Conservation (phyloP, 1,140 invertebrate species). For the Drosophila ambigua region DNA sequence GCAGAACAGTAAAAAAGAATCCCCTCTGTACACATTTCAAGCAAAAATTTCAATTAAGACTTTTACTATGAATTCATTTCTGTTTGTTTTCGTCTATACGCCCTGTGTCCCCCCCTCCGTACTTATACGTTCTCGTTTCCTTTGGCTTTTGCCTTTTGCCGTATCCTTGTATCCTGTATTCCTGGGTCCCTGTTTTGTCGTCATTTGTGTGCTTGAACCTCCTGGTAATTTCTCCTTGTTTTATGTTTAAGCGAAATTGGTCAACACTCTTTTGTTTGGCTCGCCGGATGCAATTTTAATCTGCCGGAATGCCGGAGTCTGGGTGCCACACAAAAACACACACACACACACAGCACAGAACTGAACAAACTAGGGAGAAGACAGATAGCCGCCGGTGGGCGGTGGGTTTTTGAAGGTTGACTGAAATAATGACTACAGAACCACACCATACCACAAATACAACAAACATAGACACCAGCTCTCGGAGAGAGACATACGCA, state of each 20-base stretch:
- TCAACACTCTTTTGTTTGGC: conserved; percentile 75
- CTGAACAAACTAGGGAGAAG: conserved; percentile 7
- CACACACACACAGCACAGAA: conserved; percentile 15
- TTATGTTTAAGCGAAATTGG: conserved; percentile 62
- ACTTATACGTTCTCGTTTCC: conserved; percentile 28
- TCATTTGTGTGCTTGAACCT: conserved; percentile 41
- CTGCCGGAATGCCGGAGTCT: conserved; percentile 61
- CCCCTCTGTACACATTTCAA: conserved; percentile 65
- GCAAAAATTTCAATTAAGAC: conserved; percentile 82
- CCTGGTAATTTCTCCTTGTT: conserved; percentile 59
- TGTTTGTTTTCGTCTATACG: conserved; percentile 37
- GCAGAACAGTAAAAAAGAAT: conserved; percentile 56
- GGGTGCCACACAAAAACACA: conserved; percentile 13
- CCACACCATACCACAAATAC: conserved; percentile 43
- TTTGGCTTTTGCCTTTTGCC: conserved; percentile 43
- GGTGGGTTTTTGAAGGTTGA: conserved; percentile 26
- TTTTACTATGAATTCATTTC: conserved; percentile 78
- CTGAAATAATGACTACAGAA: conserved; percentile 74
- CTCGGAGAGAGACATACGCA: conserved; percentile 25
- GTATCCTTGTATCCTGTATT: conserved; percentile 23
- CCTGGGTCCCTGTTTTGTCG: conserved; percentile 29
- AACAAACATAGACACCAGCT: conserved; percentile 49
- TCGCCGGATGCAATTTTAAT: conserved; percentile 80
- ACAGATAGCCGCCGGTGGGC: conserved; percentile 22
- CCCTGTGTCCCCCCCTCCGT: neutral